These are phyloP conservation scores for Microctonus hyperodae DNA, from an alignment of 2,888 invertebrate species.

Conservation along the genomic window DNA sequence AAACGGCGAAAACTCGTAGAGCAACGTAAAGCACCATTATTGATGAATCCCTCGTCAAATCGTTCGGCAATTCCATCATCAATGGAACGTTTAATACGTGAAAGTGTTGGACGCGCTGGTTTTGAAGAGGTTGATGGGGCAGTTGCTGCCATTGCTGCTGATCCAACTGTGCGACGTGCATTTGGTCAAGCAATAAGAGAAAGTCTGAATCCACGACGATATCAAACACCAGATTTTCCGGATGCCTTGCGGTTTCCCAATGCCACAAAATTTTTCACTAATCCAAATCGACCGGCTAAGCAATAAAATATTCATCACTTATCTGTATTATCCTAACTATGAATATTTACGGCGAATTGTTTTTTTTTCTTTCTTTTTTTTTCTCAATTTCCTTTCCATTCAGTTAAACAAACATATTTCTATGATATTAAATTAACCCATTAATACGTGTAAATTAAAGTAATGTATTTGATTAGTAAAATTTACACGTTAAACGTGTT, in stretches of 20 bases:
- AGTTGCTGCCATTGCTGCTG: constrained; percentile 55
- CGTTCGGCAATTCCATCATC: constrained; percentile 54
- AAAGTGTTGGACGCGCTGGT: constrained; percentile 55
- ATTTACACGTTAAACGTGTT: background rate
- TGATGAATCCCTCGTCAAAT: constrained; percentile 56
- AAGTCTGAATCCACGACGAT: constrained; percentile 54
- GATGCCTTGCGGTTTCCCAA: constrained; percentile 63
- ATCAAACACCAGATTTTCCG: constrained; percentile 60
- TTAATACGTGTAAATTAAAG: constrained; percentile 20
- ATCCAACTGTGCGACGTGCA: constrained; percentile 56
- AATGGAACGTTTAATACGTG: constrained; percentile 57
- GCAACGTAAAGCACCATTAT: constrained; percentile 61
- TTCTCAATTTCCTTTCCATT: constrained; percentile 1
- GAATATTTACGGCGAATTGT: constrained; percentile 1
- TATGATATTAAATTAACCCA: constrained; percentile 3
- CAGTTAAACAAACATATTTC: background rate
- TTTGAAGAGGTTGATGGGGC: constrained; percentile 58
- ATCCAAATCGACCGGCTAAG: constrained; percentile 50
- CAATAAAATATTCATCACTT: constrained; percentile 39
- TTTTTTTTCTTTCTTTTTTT: background rate
- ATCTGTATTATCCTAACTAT: constrained; percentile 26
- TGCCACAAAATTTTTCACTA: constrained; percentile 62
- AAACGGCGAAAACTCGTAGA: constrained; percentile 83
- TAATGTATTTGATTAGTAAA: constrained; percentile 24
- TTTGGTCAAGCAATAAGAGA: constrained; percentile 61